Evolutionary conservation across 2,888 invertebrate genomes (phyloP), one percentile per base, ranked within the genome.

Genomic region (Lepidochrysops patricia): DNA sequence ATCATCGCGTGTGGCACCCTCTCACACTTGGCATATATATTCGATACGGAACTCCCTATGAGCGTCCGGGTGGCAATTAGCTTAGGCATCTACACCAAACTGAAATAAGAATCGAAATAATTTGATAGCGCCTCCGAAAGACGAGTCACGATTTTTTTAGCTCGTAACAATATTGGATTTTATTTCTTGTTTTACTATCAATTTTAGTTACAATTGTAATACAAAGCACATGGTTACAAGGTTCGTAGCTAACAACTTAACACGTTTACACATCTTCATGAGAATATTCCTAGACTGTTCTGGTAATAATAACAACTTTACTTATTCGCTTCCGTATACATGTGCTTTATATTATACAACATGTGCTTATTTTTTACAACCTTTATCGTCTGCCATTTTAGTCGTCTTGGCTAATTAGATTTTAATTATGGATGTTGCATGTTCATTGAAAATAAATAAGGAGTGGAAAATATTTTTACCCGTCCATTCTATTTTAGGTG

Each of bases 341-440:
- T 63, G 57, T 54, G 64, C 66, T 66, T 68, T 68, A 69, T 67
- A 70, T 68, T 60, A 63, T 58, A 56, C 61, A 60, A 58, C 70
- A 72, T 69, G 70, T 72, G 71, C 60, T 58, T 68, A 25, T 52
- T 64, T 83, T 82, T 82, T 81, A 72, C 70, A 61, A 62, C 60
- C 65, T 74, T 73, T 74, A 73, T 73, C 72, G 72, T 72, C 71
- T 80, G 82, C 78, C 82, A 86, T 85, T 84, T 82, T 74, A 83
- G 80, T 79, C 74, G 72, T 69, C 73, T 71, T 74, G 72, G 70
- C 67, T 68, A 70, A 68, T 69, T 80, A 79, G 83, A 82, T 54
- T 15, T 54, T 32, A 54, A 50, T 50, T 50, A 50, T 32, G 27
- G 32, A 32, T 19, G 19, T 54, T 54, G 54, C 54, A 32, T 54